A percentile compares a stretch with the other conserved stretches of the same genome.
These are phyloP conservation scores for Alligator mississippiensis DNA, from an alignment of 2,113 vertebrate species.

Conservation along the genomic window DNA sequence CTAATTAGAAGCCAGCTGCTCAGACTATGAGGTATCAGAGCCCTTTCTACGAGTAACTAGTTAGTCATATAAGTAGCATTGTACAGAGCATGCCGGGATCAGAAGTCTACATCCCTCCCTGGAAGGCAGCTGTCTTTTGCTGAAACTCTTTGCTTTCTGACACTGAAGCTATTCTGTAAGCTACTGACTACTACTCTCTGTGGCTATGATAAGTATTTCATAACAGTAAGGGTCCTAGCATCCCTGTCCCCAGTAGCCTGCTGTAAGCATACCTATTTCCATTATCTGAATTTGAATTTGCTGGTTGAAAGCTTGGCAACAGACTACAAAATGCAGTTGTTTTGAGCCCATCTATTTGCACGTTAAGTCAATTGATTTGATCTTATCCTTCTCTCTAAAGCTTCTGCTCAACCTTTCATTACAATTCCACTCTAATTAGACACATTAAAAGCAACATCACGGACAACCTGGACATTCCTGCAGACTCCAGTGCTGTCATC, in stretches of 20 bases:
- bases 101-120: not conserved
- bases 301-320: not conserved
- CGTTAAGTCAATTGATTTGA: not conserved
- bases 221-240: rapidly evolving
- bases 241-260: too few relatives aligned
- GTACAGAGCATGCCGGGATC: not conserved
- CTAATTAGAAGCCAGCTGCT: not conserved
- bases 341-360: not conserved
- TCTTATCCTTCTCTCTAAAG: not conserved
- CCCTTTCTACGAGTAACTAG: not conserved
- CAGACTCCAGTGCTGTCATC: not conserved
- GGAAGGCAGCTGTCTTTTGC: not conserved
- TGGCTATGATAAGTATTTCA: not conserved
- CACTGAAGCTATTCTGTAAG: not conserved
- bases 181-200: not conserved
- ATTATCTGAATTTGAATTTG: not conserved
- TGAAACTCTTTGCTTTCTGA: not conserved
- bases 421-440: not conserved
- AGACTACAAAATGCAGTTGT: not conserved
- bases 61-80: not conserved
- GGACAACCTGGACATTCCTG: not conserved
- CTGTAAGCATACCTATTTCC: not conserved
- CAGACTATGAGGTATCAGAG: not conserved
- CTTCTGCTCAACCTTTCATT: not conserved
- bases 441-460: not conserved